Base-by-base conservation (phyloP, 2,797 vertebrate genomes). In the Scomberomorus guttatus region DNA sequence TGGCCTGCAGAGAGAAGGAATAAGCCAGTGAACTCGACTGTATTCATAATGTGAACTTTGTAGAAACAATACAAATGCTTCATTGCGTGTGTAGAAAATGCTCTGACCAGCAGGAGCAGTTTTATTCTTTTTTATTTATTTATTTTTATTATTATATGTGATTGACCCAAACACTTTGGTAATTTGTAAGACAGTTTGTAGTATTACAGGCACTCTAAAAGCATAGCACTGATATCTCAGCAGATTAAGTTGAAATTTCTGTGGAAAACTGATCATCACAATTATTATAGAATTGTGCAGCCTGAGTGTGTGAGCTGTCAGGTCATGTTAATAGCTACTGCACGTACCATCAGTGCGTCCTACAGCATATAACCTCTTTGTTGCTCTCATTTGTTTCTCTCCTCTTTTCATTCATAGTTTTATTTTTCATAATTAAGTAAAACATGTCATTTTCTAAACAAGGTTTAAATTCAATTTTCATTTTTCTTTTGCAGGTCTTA, bases 401-500 rank as follows among this genome's bases (percentile, higher is more conserved):
- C 5, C 17, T 37, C 24, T 17, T 39, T 55, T 39, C 24, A 50
- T 57, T 24, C 2, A 6, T 6, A 22, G 8, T 27, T 64, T 58
- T 64, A 14, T 72, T 34, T 22, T 14, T 18, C 7, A 20, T 1
- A 7, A 24, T 61, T n/a, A 8, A 51, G 6, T 34, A 1, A 52
- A 55, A 70, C 4, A 34, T 25, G 22, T 4, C 14, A 34, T 55
- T 67, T 4, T 39, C 20, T 27, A 5, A 14, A 4, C 20, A 55
- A n/a, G 8, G 54, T 73, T 72, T 22, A 4, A 29, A 50, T 60
- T 75, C 0, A 29, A 4, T 39, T 6, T 68, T 48, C 27, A 14
- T 68, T 14, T 70, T 6, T 24, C 29, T 57, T 75, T 61, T 32
- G 18, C 84, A 99, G 97, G 94, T 96, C 17, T 85, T 98, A 58